Conservation (phyloP, 2,797 vertebrate species). For the Gobio occitaniae region DNA sequence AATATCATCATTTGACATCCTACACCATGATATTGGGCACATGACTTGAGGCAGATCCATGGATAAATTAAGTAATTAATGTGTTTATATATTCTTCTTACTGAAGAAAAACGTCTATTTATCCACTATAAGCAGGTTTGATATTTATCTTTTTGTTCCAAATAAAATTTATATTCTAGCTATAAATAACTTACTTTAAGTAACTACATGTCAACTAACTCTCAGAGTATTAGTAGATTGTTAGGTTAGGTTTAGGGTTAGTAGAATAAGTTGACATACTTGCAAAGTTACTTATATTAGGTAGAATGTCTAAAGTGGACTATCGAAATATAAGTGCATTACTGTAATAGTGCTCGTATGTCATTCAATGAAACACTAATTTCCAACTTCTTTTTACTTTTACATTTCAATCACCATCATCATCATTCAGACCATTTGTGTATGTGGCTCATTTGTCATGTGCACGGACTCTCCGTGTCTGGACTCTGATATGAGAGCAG, state of each 20-base stretch:
- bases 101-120: not conserved
- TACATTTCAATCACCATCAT: not conserved
- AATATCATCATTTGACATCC: not conserved
- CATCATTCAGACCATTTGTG: not conserved
- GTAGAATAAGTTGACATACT: not conserved
- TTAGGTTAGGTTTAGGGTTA: not conserved
- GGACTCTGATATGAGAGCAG: slow-evolving; percentile 40
- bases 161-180: no score
- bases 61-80: not conserved
- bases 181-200: not conserved
- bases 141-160: no score
- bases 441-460: slow-evolving; percentile 23
- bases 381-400: not conserved
- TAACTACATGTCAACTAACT: not conserved
- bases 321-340: not conserved
- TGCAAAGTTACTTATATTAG: not conserved
- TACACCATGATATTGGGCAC: not conserved
- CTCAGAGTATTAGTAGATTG: not conserved
- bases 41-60: not conserved
- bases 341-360: not conserved
- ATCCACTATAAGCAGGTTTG: not conserved
- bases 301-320: not conserved
- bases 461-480: slow-evolving; percentile 17
- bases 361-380: not conserved
- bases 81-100: not conserved